Evolutionary conservation across 2,797 vertebrate species (phyloP).

Genomic region (Tauraco hartlaubi): DNA sequence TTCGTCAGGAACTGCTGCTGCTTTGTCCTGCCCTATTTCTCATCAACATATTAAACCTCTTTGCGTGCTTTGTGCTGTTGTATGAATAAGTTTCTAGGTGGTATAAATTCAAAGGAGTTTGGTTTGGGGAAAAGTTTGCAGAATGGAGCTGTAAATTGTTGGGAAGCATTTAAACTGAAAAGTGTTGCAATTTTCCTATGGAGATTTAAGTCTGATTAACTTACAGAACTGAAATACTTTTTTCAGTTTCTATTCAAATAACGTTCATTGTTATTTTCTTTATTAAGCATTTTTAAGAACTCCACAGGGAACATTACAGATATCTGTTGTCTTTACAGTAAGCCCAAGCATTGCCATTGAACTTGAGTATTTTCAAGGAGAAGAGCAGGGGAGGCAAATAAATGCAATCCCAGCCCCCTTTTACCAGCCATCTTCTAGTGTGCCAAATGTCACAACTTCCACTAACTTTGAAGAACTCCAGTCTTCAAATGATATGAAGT

Average conservation of each 20-base stretch:
- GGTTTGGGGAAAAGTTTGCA: neutral
- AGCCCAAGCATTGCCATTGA: neutral
- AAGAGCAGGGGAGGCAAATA: neutral
- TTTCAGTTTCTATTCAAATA: constrained; percentile 33
- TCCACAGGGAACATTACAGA: neutral
- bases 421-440: neutral
- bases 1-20: neutral
- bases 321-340: neutral
- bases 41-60: neutral
- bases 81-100: neutral
- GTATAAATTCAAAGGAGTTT: neutral
- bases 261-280: constrained; percentile 29
- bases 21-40: neutral
- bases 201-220: constrained; percentile 22
- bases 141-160: constrained; percentile 22
- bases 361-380: neutral
- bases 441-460: neutral
- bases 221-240: neutral
- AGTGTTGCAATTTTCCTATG: neutral
- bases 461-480: neutral
- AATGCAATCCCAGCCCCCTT: neutral
- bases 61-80: neutral
- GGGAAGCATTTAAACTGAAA: neutral
- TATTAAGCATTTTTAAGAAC: neutral
- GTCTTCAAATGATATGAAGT: neutral